Base-by-base conservation (phyloP, 2,113 vertebrate genomes). In the Pimephales promelas region DNA sequence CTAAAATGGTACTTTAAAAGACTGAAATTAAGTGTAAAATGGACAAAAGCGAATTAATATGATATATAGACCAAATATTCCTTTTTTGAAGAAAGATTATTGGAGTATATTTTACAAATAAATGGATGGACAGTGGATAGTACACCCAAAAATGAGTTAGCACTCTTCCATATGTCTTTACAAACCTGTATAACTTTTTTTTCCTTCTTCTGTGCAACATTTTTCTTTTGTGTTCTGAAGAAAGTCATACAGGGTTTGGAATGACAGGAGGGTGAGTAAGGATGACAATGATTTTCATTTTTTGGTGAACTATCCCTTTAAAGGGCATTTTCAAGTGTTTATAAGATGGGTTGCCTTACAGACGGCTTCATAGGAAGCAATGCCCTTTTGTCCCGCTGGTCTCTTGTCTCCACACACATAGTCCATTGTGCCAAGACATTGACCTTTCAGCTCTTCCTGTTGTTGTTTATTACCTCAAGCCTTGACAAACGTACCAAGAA, bases 401-500 rank as follows among this genome's bases (percentile, higher is more conserved):
- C 28, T 81, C 62, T 36, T n/a, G 31, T 52, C 24, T 54, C 79
- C 61, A 10, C 61, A 61, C 22, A 52, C 61, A 31, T 10, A 62
- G 66, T 61, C 36, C 71, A 31, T 62, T 49, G 45, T 45, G 57
- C 77, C 73, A 62, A 40, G 28, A 79, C 54, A 85, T 28, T 72
- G 66, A 74, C 83, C 71, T 61, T 68, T 59, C 26, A 64, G 54
- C n/a, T 64, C 43, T 61, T 74, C 45, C 40, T 81, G 24, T 84
- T 84, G 40, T 28, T 72, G 31, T 85, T 81, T 81, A 73, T 81
- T 85, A 82, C 66, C 47, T 82, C 36, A n/a, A 78, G 13, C 45
- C 72, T 47, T 78, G 47, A 36, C 80, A 81, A 70, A 54, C 0
- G 1, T 34, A 81, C 14, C 79, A 54, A 79, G 62, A 43, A 36